Conservation (phyloP, 2,797 vertebrate genomes). For the Molossus alvarezi region DNA sequence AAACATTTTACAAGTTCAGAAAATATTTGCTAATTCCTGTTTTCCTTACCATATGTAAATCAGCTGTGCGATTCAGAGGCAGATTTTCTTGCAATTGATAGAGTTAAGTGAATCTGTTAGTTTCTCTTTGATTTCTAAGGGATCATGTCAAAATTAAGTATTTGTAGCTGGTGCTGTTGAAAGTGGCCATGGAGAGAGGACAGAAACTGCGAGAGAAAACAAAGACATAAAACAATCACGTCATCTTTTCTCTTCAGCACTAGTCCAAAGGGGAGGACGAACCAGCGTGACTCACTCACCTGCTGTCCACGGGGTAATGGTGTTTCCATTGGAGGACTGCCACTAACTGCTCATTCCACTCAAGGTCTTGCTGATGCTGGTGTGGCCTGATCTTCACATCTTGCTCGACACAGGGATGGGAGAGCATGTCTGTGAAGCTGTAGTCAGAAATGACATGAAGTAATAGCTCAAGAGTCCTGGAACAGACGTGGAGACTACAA, state of each 20-base stretch:
- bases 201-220: slow-evolving; percentile 20
- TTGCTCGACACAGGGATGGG: background rate
- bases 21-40: slow-evolving; percentile 83
- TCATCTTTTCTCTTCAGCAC: background rate
- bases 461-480: background rate
- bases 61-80: slow-evolving; percentile 45
- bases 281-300: background rate
- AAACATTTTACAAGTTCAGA: slow-evolving; percentile 84
- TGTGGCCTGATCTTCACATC: background rate
- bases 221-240: background rate
- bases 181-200: background rate
- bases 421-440: background rate
- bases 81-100: slow-evolving; percentile 72
- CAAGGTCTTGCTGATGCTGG: background rate
- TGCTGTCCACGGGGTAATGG: background rate
- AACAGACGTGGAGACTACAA: background rate
- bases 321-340: background rate
- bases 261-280: background rate
- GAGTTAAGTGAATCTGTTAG: slow-evolving; percentile 55
- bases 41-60: slow-evolving; percentile 82
- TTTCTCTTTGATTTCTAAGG: slow-evolving; percentile 48
- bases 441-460: background rate
- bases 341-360: background rate
- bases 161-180: slow-evolving; percentile 16
- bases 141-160: slow-evolving; percentile 28